Base-by-base conservation (phyloP, 2,113 vertebrate genomes). In the Lutjanus erythropterus region DNA sequence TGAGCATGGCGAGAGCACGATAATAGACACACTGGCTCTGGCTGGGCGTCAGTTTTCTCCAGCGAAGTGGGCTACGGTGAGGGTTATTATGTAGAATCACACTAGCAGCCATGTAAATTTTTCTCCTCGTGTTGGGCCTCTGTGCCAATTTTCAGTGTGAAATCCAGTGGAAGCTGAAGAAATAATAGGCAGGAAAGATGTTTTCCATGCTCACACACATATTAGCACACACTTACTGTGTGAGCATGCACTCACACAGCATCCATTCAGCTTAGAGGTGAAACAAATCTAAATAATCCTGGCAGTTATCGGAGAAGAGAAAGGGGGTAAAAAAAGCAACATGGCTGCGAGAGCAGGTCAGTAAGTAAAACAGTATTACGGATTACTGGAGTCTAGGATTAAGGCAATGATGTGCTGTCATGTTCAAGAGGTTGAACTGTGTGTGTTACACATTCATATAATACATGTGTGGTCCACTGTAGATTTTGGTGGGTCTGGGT, bases 1-100 rank as follows among this genome's bases (percentile, higher is more conserved):
- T 68, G 69, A 80, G 84, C 66, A 59, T 62, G 81, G 75, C 29
- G 19, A 62, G 75, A 86, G 91, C 74, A 71, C 7, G 39, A 80
- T 88, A 87, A 90, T 84, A 80, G 81, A 81, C 78, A 71, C 81
- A 39, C 67, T 25, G 35, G 75, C 83, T 80, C 77, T 64, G 60
- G 74, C 65, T 53, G 29, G 39, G 41, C 35, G 18, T 81, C 82
- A 50, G 47, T 62, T 80, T 79, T 80, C 52, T 80, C 62, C 27
- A 15, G 62, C 49, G 41, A 81, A 76, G 56, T 49, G 31, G 41
- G 39, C 56, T 79, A 67, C 2, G 49, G 60, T 84, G 84, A 87
- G 74, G 70, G 46, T 76, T 75, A 83, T 81, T 78, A 84, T 71
- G 77, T 79, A 78, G 75, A 84, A 80, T 88, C 68, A 72, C 67